Percentiles rank a stretch among this genome's conserved stretches.
phyloP scores from a whole-genome alignment of 2,888 invertebrate species.

The Pelosia muscerda region DNA sequence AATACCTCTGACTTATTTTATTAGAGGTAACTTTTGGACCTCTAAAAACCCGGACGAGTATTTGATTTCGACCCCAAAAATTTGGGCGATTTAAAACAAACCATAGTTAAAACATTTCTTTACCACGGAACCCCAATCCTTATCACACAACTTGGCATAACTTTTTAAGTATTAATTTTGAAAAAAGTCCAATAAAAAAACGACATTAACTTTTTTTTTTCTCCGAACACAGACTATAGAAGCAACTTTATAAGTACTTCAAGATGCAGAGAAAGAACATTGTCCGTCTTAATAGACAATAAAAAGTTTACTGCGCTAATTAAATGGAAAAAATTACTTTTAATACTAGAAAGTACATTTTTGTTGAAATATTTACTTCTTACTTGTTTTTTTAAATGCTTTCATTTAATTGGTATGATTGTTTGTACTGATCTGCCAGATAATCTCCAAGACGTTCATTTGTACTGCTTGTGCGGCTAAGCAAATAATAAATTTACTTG shows the following conservation, averaged over 20 bases:
- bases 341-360: constrained; percentile 17
- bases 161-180: constrained; percentile 49
- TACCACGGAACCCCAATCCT: constrained; percentile 22
- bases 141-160: constrained; percentile 46
- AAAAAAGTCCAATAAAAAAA: constrained; percentile 52
- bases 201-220: constrained; percentile 39
- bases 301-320: constrained; percentile 35
- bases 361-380: not conserved
- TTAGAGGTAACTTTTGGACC: no score
- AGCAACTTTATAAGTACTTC: constrained; percentile 23
- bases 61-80: no score
- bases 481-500: no score
- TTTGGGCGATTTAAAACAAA: no score
- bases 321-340: constrained; percentile 25
- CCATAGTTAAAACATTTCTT: not conserved
- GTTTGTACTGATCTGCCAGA: no score
- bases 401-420: not conserved
- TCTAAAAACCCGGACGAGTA: no score
- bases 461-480: no score
- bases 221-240: constrained; percentile 20
- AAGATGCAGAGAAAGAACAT: constrained; percentile 22
- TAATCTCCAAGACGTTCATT: no score
- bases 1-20: no score
- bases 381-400: not conserved
- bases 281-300: constrained; percentile 15